Base-by-base conservation (phyloP, 2,888 invertebrate species). In the Melinaea marsaeus region DNA sequence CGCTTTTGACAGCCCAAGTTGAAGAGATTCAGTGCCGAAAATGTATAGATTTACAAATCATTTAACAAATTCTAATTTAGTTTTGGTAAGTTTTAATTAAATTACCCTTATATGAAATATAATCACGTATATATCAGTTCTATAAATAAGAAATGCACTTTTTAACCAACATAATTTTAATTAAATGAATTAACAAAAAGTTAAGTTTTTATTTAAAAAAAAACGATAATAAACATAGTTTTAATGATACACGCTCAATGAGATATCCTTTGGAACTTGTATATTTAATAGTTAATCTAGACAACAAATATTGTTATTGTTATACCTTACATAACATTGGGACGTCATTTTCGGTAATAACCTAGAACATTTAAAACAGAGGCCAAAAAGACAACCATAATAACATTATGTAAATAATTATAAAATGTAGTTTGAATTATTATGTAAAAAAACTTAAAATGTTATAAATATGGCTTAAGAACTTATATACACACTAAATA, bases 11-110 rank as follows among this genome's bases (percentile, higher is more conserved):
- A 84, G 81, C 78, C 79, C 80, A 75, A 83, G 83, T 79, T 79
- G 76, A 80, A 77, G 82, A 81, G 79, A 78, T 83, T 83, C 79
- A 71, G 79, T 84, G 82, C 83, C 84, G 85, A 89, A 90, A 89
- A 90, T 90, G 90, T 88, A 84, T 69, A 88, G 83, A 89, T 85
- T 90, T 80, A 82, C 85, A 68, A 86, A 82, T 71, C 81, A 84
- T 80, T 78, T 90, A 80, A 68, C 83, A 71, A 87, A 85, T 80
- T 69, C 83, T 74, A 84, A 82, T 77, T 80, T 89, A 73, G 78
- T 88, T 76, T 82, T 90, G 85, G 88, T 88, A 82, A 66, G 85
- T 85, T 63, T 69, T 57, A 42, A 57, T 4, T 9, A 32, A 35
- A 48, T 61, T 35, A 22, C 7, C 46, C 34, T 51, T 32, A 32